phyloP scores from a whole-genome alignment of 2,113 vertebrate genomes.

The Phrynosoma blainvillii region DNA sequence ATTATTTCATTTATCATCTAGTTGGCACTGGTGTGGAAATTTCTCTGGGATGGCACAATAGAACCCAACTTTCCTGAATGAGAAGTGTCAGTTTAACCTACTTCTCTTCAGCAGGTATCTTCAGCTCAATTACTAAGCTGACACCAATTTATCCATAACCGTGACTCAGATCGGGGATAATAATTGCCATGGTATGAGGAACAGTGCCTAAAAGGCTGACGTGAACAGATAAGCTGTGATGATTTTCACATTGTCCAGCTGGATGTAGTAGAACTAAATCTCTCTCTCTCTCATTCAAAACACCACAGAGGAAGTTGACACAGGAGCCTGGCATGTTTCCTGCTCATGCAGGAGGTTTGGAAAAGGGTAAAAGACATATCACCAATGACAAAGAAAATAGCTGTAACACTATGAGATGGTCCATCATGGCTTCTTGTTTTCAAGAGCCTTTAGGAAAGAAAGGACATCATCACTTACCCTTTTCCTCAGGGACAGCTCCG shows the following conservation, averaged over 20 bases:
- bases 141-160: neutral
- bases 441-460: neutral
- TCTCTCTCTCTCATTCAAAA: neutral
- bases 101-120: neutral
- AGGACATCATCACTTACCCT: neutral
- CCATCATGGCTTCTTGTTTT: neutral
- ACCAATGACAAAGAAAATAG: neutral
- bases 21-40: neutral
- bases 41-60: neutral
- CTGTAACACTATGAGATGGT: neutral
- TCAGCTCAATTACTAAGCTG: neutral
- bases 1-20: neutral
- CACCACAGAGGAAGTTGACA: neutral
- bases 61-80: neutral
- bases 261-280: neutral
- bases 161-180: constrained; percentile 59
- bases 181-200: constrained; percentile 36
- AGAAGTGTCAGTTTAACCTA: neutral
- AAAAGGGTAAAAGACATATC: neutral
- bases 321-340: neutral
- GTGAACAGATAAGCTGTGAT: neutral
- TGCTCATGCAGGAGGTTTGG: neutral
- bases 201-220: constrained; percentile 31
- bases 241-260: constrained; percentile 1
- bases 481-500: neutral